phyloP scores from a whole-genome alignment of 1,140 invertebrate genomes.

The Neotoxoptera formosana region DNA sequence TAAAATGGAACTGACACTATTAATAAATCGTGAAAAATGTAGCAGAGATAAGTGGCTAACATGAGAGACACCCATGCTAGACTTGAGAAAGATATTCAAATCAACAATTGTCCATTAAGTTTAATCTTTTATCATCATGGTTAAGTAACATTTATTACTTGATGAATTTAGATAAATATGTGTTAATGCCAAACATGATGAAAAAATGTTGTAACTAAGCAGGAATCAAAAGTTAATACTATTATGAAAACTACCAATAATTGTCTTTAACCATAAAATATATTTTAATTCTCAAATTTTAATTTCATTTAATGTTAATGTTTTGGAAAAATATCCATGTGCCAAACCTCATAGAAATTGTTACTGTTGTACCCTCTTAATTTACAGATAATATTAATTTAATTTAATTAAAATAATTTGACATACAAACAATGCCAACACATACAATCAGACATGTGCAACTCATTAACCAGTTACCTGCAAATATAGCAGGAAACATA shows the following conservation, averaged over 20 bases:
- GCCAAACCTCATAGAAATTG: neutral
- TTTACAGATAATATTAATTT: neutral
- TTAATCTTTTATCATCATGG: too few relatives aligned
- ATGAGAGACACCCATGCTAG: too few relatives aligned
- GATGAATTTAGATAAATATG: too few relatives aligned
- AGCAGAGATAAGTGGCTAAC: too few relatives aligned
- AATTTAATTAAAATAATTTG: neutral
- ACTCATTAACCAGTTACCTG: constrained; percentile 43
- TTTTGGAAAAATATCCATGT: neutral
- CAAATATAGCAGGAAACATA: constrained; percentile 19
- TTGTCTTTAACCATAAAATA: neutral
- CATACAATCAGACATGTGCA: constrained; percentile 36
- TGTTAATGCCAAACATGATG: too few relatives aligned
- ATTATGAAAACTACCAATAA: neutral
- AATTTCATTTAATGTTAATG: neutral
- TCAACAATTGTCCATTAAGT: too few relatives aligned
- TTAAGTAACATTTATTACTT: too few relatives aligned
- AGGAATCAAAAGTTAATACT: neutral
- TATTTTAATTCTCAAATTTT: neutral
- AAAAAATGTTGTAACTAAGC: neutral
- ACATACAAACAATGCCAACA: constrained; percentile 8
- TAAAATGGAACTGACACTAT: too few relatives aligned
- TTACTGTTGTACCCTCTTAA: neutral
- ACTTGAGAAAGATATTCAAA: too few relatives aligned
- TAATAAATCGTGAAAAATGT: too few relatives aligned